These are phyloP conservation scores for Drosophila picticornis DNA, from an alignment of 2,888 invertebrate genomes.

Conservation along the genomic window DNA sequence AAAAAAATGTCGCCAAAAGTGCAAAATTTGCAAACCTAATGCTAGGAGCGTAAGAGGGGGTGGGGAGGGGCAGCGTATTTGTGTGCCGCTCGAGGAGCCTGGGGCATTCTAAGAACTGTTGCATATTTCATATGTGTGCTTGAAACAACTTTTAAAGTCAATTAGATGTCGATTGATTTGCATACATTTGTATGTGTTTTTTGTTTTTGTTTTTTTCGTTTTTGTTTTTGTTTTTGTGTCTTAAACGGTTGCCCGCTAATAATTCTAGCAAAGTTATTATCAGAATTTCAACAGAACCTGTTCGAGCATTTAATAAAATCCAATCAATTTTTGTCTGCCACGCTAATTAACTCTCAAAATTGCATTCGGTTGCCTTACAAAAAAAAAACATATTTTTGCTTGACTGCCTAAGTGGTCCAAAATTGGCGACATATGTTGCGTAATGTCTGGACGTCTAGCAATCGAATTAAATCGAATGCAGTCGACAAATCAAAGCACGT, in stretches of 20 bases:
- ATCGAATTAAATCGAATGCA: constrained; percentile 74
- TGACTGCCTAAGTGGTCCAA: constrained; percentile 14
- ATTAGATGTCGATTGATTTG: constrained; percentile 47
- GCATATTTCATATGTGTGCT: constrained; percentile 61
- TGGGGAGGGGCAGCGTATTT: background rate
- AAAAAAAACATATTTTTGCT: background rate
- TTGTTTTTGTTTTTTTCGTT: background rate
- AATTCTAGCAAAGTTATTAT: constrained; percentile 18
- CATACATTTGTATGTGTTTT: constrained; percentile 32
- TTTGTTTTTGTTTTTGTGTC: constrained; percentile 5
- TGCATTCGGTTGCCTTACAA: constrained; percentile 47
- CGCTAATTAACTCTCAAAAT: constrained; percentile 53
- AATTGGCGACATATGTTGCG: constrained; percentile 59
- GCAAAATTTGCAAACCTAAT: constrained; percentile 69
- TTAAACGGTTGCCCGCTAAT: constrained; percentile 17
- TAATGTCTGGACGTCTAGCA: constrained; percentile 65
- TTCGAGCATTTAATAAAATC: constrained; percentile 50
- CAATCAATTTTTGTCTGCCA: constrained; percentile 58
- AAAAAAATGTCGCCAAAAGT: constrained; percentile 72
- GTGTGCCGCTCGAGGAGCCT: constrained; percentile 24
- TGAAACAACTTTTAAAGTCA: constrained; percentile 44
- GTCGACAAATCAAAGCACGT: constrained; percentile 25
- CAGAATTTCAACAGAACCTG: constrained; percentile 41
- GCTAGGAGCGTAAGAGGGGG: background rate
- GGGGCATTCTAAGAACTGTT: constrained; percentile 49